Evolutionary conservation across 2,113 vertebrate species (phyloP), one percentile per base, ranked within the genome.

Genomic region (Tichodroma muraria): DNA sequence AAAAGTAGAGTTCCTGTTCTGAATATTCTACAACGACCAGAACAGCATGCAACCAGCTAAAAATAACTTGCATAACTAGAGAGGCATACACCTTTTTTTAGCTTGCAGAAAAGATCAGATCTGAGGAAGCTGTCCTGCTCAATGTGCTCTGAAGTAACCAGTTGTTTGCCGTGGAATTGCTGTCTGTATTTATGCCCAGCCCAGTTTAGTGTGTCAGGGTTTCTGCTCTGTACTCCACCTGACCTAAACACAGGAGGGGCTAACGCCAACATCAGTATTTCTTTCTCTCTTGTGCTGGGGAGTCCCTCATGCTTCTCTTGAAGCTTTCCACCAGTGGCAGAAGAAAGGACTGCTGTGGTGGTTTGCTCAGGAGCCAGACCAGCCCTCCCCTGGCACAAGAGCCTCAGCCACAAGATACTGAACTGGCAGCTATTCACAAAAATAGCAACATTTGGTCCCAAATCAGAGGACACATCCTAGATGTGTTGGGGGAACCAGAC

Each of bases 11-110:
- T 25, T 80, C 31, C 61, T 64, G 50, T 61, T 72, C 63, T 44
- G 57, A 83, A 77, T 44, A 90, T 52, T 45, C 50, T 10, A 90
- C 50, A 80, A 31, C 2, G 1, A 66, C 35, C 54, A 94, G 80
- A 95, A 45, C 71, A 90, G 76, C 77, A 21, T 21, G 56, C 33
- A 65, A 18, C 25, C 59, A 38, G 69, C 72, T 80, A 90, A 88
- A 93, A 92, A 80, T 76, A 92, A 16, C 53, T 37, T 16, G 0
- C 28, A 18, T 17, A 24, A 40, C 38, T 15, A 89, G n/a, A 61
- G 31, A 86, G 42, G 42, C 16, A 17, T 1, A 11, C 12, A 6
- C 27, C 30, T 72, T 20, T 27, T 50, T 25, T 45, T 21, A 52
- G 42, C 42, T 53, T 11, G 5, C 7, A 11, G 63, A 69, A 69